Base-by-base conservation (phyloP, 2,113 vertebrate species). In the Callipepla squamata region DNA sequence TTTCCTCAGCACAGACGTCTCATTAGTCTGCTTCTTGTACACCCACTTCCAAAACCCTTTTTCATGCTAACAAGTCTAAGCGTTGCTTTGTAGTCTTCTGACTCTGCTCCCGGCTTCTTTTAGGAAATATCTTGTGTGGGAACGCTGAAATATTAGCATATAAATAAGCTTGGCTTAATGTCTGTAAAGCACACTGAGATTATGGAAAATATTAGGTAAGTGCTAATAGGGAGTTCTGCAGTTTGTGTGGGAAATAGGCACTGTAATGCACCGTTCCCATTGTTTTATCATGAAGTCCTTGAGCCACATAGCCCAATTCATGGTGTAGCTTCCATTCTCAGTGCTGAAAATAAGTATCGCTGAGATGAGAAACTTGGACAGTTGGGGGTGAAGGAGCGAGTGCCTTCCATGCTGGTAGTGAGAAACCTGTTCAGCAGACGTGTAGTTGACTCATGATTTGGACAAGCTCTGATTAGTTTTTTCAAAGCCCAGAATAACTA, bases 61-160 rank as follows among this genome's bases (percentile, higher is more conserved):
- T 90, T 96, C 94, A 95, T 93, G 90, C 93, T 95, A 95, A 94
- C 94, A 57, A 95, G 91, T 26, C 91, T 93, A 91, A 96, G 93
- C 77, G 11, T 93, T 93, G 85, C 94, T 96, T 95, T 96, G 95
- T 95, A 96, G 92, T 95, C 92, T 68, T 81, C 94, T 94, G 89
- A 79, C 86, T 95, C 93, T 94, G 94, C 95, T 95, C 93, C 89
- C 22, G 79, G 90, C 89, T 96, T 84, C 92, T 92, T 95, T 93
- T 94, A 92, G 94, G 94, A 96, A 95, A 92, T 72, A 94, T 45
- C 94, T 93, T 88, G 82, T 96, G 94, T 96, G 95, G 94, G 93
- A 96, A 93, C 44, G 22, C 79, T 93, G 80, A 81, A 94, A 77
- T 92, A 94, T 97, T 95, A 97, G 87, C 91, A 86, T 95, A 91